Evolutionary conservation across 2,888 invertebrate species (phyloP).

Genomic region (Apocheima hispidaria): DNA sequence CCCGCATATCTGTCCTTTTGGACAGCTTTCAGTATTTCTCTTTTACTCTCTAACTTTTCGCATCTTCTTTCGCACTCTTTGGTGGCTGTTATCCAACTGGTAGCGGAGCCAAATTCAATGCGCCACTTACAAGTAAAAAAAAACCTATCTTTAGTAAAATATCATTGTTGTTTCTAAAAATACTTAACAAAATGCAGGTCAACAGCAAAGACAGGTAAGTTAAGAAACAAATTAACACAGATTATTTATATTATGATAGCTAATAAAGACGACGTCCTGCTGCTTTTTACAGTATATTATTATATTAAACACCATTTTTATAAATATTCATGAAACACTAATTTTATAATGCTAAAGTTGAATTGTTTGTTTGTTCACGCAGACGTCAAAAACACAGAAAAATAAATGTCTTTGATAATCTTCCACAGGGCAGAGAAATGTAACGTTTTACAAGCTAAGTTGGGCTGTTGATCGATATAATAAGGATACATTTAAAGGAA

Average conservation of each 20-base stretch:
- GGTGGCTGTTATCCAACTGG: neutral
- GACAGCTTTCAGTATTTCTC: no score
- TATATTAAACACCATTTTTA: slow-evolving; percentile 14
- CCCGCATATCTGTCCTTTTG: no score
- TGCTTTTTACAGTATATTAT: slow-evolving; percentile 6
- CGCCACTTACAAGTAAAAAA: no score
- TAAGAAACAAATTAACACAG: slow-evolving; percentile 1
- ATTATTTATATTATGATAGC: slow-evolving; percentile 11
- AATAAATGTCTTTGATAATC: neutral
- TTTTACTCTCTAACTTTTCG: no score
- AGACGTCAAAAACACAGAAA: neutral
- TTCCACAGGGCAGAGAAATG: neutral
- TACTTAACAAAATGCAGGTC: neutral
- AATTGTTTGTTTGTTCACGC: neutral
- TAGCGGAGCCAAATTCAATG: no score
- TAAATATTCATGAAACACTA: slow-evolving; percentile 18
- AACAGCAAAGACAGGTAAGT: neutral
- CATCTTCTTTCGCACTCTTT: no score
- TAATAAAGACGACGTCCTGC: slow-evolving; percentile 8
- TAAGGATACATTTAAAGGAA: no score
- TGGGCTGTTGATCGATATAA: no score
- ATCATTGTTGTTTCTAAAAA: neutral
- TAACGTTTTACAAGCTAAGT: no score
- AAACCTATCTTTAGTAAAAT: no score
- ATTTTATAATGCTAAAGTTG: neutral